Conservation (phyloP, 37 sponge, comb jelly and placozoan genomes). For the Ephydatia muelleri region DNA sequence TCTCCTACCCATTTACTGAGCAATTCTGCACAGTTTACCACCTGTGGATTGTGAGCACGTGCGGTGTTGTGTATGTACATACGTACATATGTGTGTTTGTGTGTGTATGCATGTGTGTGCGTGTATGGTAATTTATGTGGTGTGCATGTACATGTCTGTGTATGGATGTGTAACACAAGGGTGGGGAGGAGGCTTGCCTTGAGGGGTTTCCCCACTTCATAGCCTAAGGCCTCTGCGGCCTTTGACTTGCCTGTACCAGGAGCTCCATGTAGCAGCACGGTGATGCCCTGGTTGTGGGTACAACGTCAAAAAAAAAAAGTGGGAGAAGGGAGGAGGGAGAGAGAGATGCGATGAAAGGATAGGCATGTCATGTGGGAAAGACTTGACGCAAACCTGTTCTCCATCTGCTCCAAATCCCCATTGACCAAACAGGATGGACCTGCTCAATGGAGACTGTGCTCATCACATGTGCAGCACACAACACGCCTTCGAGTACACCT, state of each 20-base stretch:
- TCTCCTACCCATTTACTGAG: conserved; percentile 92
- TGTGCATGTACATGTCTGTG: background rate
- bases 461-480: background rate
- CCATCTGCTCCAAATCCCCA: conserved; percentile 80
- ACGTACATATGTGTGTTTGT: background rate
- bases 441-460: background rate
- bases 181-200: conserved; percentile 47
- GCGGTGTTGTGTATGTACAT: background rate
- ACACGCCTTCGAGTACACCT: background rate
- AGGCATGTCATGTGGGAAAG: background rate
- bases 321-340: background rate
- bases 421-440: conserved; percentile 86
- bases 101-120: background rate
- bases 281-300: conserved; percentile 44
- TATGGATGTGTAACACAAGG: background rate
- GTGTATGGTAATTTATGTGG: too few relatives aligned
- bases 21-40: conserved; percentile 87
- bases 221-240: conserved; percentile 85
- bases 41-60: conserved; percentile 16
- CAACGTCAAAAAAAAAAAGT: background rate
- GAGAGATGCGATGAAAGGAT: background rate
- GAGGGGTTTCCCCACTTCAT: conserved; percentile 88
- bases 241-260: conserved; percentile 86
- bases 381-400: conserved; percentile 21
- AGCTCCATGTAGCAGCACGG: conserved; percentile 77